phyloP scores from a whole-genome alignment of 2,113 vertebrate genomes.

The Piaya cayana region DNA sequence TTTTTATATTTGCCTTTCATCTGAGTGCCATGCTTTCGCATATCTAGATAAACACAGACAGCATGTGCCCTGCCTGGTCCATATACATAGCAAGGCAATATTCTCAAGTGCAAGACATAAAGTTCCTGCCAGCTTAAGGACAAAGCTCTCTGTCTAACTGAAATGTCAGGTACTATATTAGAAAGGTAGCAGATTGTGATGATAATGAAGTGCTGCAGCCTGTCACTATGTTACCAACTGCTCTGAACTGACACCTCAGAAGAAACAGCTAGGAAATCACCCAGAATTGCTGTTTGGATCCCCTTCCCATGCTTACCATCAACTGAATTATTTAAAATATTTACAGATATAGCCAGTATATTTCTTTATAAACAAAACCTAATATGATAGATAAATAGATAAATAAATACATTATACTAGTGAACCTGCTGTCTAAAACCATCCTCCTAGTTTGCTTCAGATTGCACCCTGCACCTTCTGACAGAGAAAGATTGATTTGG shows the following conservation, averaged over 20 bases:
- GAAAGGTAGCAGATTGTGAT: slow-evolving; percentile 65
- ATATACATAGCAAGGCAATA: neutral
- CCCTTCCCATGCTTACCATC: neutral
- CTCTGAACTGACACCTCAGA: slow-evolving; percentile 41
- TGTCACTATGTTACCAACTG: slow-evolving; percentile 60
- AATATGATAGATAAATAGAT: neutral
- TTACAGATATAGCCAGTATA: slow-evolving; percentile 10
- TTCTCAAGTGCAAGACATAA: neutral
- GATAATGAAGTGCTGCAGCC: slow-evolving; percentile 62
- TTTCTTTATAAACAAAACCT: slow-evolving; percentile 16
- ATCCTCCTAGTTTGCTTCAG: neutral
- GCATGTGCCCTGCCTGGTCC: neutral
- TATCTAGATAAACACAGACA: neutral
- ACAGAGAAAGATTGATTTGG: neutral
- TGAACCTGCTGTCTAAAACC: neutral
- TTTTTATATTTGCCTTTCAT: neutral
- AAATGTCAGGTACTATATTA: slow-evolving; percentile 61
- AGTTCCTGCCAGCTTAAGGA: slow-evolving; percentile 12
- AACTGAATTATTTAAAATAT: slow-evolving; percentile 24
- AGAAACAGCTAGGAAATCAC: slow-evolving; percentile 33
- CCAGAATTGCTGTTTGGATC: neutral
- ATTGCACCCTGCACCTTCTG: neutral
- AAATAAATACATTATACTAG: neutral
- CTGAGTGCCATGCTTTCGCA: neutral
- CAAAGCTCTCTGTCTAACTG: neutral